A percentile compares a stretch with the other conserved stretches of the same genome.
Evolutionary conservation across 1,140 invertebrate species (phyloP).

Genomic region (Trinorchestia longiramus): DNA sequence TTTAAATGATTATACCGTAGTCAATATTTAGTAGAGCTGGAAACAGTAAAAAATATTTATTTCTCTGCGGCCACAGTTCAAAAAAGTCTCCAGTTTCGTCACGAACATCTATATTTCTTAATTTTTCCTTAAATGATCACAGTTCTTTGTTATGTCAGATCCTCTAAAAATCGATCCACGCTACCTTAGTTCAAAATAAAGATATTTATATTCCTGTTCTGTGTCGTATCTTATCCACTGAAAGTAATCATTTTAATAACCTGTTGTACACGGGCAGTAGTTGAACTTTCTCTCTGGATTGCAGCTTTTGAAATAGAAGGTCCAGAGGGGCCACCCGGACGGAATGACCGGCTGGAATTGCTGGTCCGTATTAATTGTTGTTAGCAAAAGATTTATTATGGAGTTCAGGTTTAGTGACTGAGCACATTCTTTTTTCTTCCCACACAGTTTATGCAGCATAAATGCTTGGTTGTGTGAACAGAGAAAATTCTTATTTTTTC

Average conservation of each 20-base stretch:
- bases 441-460: background rate
- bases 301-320: background rate
- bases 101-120: background rate
- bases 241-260: conserved; percentile 15
- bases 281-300: conserved; percentile 23
- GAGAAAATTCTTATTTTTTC: background rate
- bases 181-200: background rate
- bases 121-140: background rate
- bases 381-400: conserved; percentile 10
- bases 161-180: background rate
- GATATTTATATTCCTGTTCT: background rate
- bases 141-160: background rate
- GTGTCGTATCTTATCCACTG: background rate
- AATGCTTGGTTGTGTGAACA: background rate
- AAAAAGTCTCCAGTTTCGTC: no score
- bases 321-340: background rate
- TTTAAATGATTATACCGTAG: background rate
- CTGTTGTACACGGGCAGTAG: background rate
- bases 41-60: no score
- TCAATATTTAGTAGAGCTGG: no score
- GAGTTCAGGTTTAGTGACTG: background rate
- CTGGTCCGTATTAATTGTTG: conserved; percentile 20
- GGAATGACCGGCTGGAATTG: background rate
- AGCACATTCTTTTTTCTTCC: background rate
- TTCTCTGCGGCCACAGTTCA: no score